A percentile compares a stretch with the other conserved stretches of the same genome.
phyloP scores from a whole-genome alignment of 1,140 invertebrate genomes.

The Babylonia areolata region DNA sequence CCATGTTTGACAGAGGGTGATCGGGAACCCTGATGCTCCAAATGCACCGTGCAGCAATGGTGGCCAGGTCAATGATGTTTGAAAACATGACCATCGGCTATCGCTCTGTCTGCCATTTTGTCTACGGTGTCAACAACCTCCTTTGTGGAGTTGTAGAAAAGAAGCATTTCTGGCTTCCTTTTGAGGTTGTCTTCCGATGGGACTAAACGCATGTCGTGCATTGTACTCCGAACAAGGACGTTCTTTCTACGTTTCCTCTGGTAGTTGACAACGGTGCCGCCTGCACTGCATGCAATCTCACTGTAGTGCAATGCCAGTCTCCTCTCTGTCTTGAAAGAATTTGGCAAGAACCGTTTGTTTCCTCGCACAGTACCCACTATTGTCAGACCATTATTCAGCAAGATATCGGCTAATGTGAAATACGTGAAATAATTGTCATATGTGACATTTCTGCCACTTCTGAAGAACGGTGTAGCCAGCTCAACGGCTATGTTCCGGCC shows the following conservation, averaged over 20 bases:
- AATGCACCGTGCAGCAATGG: constrained; percentile 12
- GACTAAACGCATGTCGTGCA: no score
- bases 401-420: background rate
- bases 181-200: background rate
- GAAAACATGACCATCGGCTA: constrained; percentile 56
- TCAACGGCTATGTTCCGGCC: constrained; percentile 23
- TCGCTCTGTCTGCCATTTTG: constrained; percentile 45
- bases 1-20: background rate
- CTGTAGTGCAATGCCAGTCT: no score
- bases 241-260: constrained; percentile 66
- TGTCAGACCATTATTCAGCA: constrained; percentile 28
- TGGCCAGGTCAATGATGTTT: constrained; percentile 54
- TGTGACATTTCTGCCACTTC: constrained; percentile 42
- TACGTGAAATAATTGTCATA: constrained; percentile 44
- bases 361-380: constrained; percentile 27
- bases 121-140: constrained; percentile 75
- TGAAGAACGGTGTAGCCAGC: constrained; percentile 30
- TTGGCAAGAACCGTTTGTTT: constrained; percentile 38
- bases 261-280: constrained; percentile 66
- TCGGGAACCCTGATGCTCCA: constrained; percentile 16
- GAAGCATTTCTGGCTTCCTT: constrained; percentile 71
- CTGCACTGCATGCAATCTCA: constrained; percentile 42
- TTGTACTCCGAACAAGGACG: constrained; percentile 68
- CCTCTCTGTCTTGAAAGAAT: no score
- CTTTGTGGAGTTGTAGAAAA: constrained; percentile 76